Evolutionary conservation across 2,113 vertebrate genomes (phyloP), one percentile per base, ranked within the genome.

Genomic region (Cryptotis parvus): DNA sequence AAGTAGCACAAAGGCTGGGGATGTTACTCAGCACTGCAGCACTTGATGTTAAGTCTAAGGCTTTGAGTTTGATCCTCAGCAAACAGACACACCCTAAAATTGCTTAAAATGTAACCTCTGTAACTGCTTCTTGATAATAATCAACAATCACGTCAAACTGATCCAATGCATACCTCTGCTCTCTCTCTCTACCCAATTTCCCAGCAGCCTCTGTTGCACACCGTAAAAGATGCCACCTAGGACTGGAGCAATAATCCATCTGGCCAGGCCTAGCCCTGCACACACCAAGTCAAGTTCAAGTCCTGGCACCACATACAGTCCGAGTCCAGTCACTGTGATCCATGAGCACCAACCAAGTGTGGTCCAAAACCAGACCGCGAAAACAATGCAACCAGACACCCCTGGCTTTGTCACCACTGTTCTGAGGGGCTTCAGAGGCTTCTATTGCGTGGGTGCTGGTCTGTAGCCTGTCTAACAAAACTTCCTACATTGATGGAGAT

Each of bases 361-460:
- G 55, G 55, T 7, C 55, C 55, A 58, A 58, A 58, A 24, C 18
- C 55, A 18, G 24, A 58, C 4, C 20, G 20, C 20, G 7, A 58
- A 58, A 20, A 58, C 7, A 93, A 84, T 37, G 8, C 58, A 88
- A 76, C 6, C 31, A 52, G 7, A 45, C 8, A 16, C 12, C 26
- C 92, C 52, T 2, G 39, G 55, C 37, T 6, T 29, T 66, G 14
- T 58, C 20, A 58, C 55, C 55, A 58, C 14, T 58, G 14, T 61
- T n/a, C 63, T 79, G 70, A 91, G 26, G 41, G 49, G 41, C 20
- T 82, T 91, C 8, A 89, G 11, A 93, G 58, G 52, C 33, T 24
- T 83, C 27, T 33, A 74, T 3, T 49, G 11, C 70, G 7, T 68
- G 7, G 55, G 83, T 33, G 80, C 39, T n/a, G n/a, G n/a, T n/a